Evolutionary conservation across 2,797 vertebrate species (phyloP).

Genomic region (Fistularia tabacaria): DNA sequence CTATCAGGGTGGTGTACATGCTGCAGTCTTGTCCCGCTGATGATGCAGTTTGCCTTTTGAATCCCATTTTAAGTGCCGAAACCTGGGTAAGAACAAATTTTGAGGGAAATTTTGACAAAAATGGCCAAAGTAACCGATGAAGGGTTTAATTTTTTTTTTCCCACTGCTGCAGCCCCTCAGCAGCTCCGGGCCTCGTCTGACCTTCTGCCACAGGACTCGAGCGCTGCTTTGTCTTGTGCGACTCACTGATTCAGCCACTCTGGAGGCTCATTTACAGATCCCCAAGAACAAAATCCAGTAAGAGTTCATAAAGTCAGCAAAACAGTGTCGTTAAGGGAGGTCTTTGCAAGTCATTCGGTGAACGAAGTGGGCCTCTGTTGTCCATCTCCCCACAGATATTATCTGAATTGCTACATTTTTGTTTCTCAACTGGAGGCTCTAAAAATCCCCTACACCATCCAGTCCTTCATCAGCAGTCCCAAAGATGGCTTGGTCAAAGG

Average conservation of each 20-base stretch:
- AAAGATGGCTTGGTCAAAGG: slow-evolving; percentile 97
- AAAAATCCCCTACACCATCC: slow-evolving; percentile 91
- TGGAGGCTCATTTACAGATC: slow-evolving; percentile 84
- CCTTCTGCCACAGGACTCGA: slow-evolving; percentile 84
- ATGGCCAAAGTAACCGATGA: neutral
- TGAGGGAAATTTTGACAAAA: neutral
- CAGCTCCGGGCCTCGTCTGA: slow-evolving; percentile 76
- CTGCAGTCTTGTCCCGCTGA: slow-evolving; percentile 80
- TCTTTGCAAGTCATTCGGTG: neutral
- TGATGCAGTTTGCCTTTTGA: slow-evolving; percentile 80
- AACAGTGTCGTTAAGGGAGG: too few relatives aligned
- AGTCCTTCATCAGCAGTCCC: slow-evolving; percentile 86
- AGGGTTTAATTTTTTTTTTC: neutral
- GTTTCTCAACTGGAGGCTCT: slow-evolving; percentile 88
- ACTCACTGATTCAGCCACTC: slow-evolving; percentile 77
- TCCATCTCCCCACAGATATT: slow-evolving; percentile 69
- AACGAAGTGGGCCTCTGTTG: slow-evolving; percentile 4
- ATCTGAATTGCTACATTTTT: slow-evolving; percentile 86
- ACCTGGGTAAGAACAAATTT: slow-evolving; percentile 79
- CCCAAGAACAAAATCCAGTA: slow-evolving; percentile 83
- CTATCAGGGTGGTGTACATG: slow-evolving; percentile 84
- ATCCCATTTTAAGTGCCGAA: slow-evolving; percentile 78
- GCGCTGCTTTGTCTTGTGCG: slow-evolving; percentile 86
- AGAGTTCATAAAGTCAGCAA: slow-evolving; percentile 21
- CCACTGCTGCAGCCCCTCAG: slow-evolving; percentile 77